These are phyloP conservation scores for Drosophila parabipectinata DNA, from an alignment of 1,140 invertebrate genomes.

Conservation along the genomic window DNA sequence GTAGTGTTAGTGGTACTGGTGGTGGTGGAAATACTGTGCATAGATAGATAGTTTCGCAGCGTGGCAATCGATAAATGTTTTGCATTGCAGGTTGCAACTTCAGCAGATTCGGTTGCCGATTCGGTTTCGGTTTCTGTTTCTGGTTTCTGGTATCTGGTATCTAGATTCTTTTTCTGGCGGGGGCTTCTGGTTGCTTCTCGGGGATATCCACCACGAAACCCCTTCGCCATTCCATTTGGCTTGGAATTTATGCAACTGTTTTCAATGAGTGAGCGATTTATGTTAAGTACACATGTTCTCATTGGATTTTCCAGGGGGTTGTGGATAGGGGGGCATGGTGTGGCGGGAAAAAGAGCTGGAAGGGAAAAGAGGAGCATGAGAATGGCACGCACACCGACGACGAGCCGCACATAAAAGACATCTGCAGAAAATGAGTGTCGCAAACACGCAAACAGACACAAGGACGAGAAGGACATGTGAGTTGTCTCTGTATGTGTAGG, in stretches of 20 bases:
- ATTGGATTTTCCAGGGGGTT: slow-evolving; percentile 64
- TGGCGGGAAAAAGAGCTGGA: background rate
- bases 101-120: slow-evolving; percentile 47
- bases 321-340: slow-evolving; percentile 2
- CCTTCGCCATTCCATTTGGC: slow-evolving; percentile 10
- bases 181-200: background rate
- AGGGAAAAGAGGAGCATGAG: background rate
- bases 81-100: slow-evolving; percentile 55
- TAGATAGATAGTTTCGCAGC: slow-evolving; percentile 51
- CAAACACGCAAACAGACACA: slow-evolving; percentile 81
- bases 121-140: slow-evolving; percentile 37
- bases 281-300: slow-evolving; percentile 82
- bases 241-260: slow-evolving; percentile 77
- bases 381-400: slow-evolving; percentile 50
- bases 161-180: slow-evolving; percentile 18
- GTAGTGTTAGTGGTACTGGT: background rate
- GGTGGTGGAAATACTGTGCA: slow-evolving; percentile 20
- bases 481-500: slow-evolving; percentile 6
- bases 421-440: slow-evolving; percentile 82
- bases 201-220: background rate
- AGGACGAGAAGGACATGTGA: slow-evolving; percentile 71
- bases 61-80: slow-evolving; percentile 59
- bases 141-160: slow-evolving; percentile 22
- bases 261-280: slow-evolving; percentile 82
- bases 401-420: slow-evolving; percentile 65